phyloP scores from a whole-genome alignment of 2,797 vertebrate species.

The Manis javanica region DNA sequence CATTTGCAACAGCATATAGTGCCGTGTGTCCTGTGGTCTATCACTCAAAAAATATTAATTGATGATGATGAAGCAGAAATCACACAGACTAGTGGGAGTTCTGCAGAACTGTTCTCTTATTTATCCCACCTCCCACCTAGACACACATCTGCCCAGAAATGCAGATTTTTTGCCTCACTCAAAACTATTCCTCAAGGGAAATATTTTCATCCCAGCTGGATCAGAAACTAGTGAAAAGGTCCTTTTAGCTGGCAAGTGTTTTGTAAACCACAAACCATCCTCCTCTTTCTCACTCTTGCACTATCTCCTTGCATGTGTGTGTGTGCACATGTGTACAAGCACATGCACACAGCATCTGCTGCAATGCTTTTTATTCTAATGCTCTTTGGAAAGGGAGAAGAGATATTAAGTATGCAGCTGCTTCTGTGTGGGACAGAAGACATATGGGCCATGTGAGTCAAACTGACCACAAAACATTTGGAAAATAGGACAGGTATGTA shows the following conservation, averaged over 20 bases:
- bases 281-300: not conserved
- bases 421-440: not conserved
- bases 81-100: conserved; percentile 42
- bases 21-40: conserved; percentile 56
- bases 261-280: conserved; percentile 15
- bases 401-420: not conserved
- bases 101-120: conserved; percentile 36
- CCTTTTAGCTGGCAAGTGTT: conserved; percentile 16
- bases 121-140: conserved; percentile 69
- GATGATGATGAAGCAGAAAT: conserved; percentile 70
- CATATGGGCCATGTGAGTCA: conserved; percentile 24
- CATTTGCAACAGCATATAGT: conserved; percentile 10
- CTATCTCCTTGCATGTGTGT: not conserved
- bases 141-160: conserved; percentile 69
- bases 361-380: not conserved
- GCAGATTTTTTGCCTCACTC: not conserved
- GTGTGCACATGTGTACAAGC: accelerated
- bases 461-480: conserved; percentile 30
- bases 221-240: conserved; percentile 49
- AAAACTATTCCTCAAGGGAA: not conserved
- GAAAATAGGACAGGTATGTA: conserved; percentile 27
- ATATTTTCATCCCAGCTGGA: conserved; percentile 35
- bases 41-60: conserved; percentile 73
- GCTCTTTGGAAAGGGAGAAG: not conserved
- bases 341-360: not conserved